Base-by-base conservation (phyloP, 2,113 vertebrate species). In the Syrrhaptes paradoxus region DNA sequence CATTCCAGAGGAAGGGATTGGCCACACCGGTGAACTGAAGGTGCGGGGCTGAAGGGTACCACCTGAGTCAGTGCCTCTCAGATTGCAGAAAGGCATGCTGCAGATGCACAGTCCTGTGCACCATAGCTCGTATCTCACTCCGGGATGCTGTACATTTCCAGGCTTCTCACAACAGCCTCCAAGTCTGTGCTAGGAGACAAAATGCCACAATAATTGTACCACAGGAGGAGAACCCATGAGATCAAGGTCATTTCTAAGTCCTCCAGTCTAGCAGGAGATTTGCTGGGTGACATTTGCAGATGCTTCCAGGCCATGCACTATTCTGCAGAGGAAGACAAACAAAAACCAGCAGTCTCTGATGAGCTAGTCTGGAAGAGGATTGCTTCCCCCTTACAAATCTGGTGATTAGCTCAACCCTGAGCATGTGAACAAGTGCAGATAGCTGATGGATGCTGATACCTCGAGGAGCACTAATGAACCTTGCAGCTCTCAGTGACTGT, bases 201-300 rank as follows among this genome's bases (percentile, higher is more conserved):
- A 92, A 57, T 43, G 79, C 63, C 79, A 59, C 38, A 51, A 41
- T 45, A 74, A 62, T 71, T 58, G 32, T 86, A 79, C 65, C 68
- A 28, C 55, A 77, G 75, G 75, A 94, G 74, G 28, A 86, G 63
- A 87, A 49, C 36, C 73, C 43, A 28, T 66, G 75, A 88, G 79
- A 93, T 86, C 72, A 90, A 88, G 85, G 83, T 19, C 88, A 83
- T 36, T 79, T 94, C n/a, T 73, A 21, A 74, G 68, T 84, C 83
- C 43, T 96, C 59, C 46, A 0, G 1, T 17, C 26, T 88, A 71
- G 65, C 75, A 86, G 58, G 62, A 90, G 85, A 70, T 92, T 93
- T 94, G 36, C 88, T 88, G 63, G 63, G 72, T 81, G 82, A 86
- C 61, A 71, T 86, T 94, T 95, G 88, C 86, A 92, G 68, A 85